These are phyloP conservation scores for Micropterix aruncella DNA, from an alignment of 2,888 invertebrate species.

Conservation along the genomic window DNA sequence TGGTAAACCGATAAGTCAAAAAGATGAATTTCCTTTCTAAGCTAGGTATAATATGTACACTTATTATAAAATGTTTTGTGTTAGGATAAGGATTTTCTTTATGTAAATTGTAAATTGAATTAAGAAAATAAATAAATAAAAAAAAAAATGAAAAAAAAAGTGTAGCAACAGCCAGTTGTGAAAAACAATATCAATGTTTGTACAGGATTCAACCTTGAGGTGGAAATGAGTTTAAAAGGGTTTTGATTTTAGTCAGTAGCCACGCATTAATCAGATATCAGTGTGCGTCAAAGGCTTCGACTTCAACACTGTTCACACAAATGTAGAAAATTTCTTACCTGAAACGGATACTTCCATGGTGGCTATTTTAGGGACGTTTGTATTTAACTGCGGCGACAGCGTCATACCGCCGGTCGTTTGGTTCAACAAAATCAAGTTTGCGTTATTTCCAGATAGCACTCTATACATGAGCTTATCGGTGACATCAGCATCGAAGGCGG, in stretches of 20 bases:
- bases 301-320: neutral
- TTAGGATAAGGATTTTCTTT: too few species aligned
- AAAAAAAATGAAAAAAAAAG: too few species aligned
- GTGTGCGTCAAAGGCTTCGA: neutral
- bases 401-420: constrained; percentile 72
- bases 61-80: too few species aligned
- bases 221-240: too few species aligned
- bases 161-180: too few species aligned
- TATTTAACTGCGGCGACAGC: constrained; percentile 84
- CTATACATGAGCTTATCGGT: constrained; percentile 73
- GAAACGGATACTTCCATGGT: constrained; percentile 89
- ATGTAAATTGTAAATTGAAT: too few species aligned
- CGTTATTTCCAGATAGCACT: constrained; percentile 86
- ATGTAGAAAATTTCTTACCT: constrained; percentile 25
- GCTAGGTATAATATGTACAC: too few species aligned
- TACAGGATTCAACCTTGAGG: neutral
- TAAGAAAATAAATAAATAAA: too few species aligned
- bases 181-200: neutral
- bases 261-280: neutral
- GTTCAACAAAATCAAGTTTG: constrained; percentile 74
- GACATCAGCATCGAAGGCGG: constrained; percentile 91
- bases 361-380: constrained; percentile 87
- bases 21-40: too few species aligned
- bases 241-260: too few species aligned
- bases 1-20: too few species aligned